Conservation (phyloP, 1,140 invertebrate species). For the Drosophila gunungcola region DNA sequence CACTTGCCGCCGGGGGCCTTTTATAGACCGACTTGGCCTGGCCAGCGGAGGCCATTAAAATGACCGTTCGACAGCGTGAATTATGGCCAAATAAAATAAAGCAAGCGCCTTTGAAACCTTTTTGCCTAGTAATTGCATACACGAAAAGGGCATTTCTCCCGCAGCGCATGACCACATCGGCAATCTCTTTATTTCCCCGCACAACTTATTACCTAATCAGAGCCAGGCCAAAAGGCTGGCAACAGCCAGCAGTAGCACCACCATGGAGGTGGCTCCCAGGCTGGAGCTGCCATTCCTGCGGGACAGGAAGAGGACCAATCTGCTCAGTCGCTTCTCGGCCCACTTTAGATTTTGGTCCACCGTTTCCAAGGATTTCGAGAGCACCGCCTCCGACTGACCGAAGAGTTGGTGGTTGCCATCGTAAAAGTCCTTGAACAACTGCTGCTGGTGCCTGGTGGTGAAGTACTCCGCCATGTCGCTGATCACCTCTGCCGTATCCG, state of each 20-base stretch:
- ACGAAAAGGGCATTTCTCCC: constrained; percentile 75
- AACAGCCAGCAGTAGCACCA: constrained; percentile 28
- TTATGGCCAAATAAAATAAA: constrained; percentile 80
- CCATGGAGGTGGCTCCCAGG: constrained; percentile 1
- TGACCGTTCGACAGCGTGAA: constrained; percentile 48
- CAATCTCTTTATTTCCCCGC: constrained; percentile 46
- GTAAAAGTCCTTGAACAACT: constrained; percentile 48
- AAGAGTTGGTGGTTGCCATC: constrained; percentile 38
- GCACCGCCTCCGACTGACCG: constrained; percentile 25
- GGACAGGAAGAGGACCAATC: constrained; percentile 32
- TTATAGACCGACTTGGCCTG: constrained; percentile 45
- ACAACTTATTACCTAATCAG: constrained; percentile 44
- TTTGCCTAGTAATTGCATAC: constrained; percentile 81
- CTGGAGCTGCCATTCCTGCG: constrained; percentile 28
- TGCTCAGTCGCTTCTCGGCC: constrained; percentile 40
- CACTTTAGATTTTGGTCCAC: constrained; percentile 59
- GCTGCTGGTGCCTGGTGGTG: constrained; percentile 84
- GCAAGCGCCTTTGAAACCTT: constrained; percentile 49
- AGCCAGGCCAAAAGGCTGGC: constrained; percentile 29
- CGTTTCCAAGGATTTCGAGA: constrained; percentile 27
- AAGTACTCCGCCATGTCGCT: constrained; percentile 84
- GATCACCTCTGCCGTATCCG: constrained; percentile 78
- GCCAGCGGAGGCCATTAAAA: constrained; percentile 39
- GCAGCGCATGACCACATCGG: constrained; percentile 32
- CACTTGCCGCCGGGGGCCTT: constrained; percentile 24